These are phyloP conservation scores for Lacanobia wlatinum DNA, from an alignment of 2,888 invertebrate species.

Conservation along the genomic window DNA sequence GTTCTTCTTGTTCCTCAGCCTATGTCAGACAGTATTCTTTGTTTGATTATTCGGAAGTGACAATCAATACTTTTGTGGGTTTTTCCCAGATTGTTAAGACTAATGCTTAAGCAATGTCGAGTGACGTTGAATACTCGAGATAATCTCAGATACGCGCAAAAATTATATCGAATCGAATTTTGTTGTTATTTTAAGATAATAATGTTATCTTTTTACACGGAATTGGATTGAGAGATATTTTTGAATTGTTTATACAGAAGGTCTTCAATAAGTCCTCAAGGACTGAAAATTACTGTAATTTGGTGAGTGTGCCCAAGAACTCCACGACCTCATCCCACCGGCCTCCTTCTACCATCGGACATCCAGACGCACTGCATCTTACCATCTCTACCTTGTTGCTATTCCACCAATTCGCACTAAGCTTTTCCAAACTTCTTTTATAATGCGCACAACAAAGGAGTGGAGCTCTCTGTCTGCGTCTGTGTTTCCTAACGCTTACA, in stretches of 20 bases:
- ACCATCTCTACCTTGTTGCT: no score
- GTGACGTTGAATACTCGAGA: conserved; percentile 8
- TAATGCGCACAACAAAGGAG: no score
- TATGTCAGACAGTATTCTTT: background rate
- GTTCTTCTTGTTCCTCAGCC: no score
- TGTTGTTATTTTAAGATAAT: conserved; percentile 18
- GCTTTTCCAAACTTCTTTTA: no score
- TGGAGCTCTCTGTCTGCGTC: no score
- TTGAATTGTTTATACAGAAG: background rate
- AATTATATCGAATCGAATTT: conserved; percentile 9
- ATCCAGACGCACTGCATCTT: no score
- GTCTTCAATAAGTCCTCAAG: background rate
- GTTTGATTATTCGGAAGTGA: background rate
- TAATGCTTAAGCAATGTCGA: background rate
- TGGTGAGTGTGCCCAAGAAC: no score
- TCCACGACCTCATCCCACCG: no score
- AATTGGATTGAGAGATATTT: background rate
- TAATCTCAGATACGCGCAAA: conserved; percentile 14
- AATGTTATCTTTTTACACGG: background rate
- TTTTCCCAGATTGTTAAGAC: conserved; percentile 12
- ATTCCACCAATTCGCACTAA: no score
- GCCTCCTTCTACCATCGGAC: no score
- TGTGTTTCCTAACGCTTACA: no score
- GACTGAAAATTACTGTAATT: no score
- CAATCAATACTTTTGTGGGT: conserved; percentile 5